A percentile compares a stretch with the other conserved stretches of the same genome.
These are phyloP conservation scores for Sorex fumeus DNA, from an alignment of 2,113 vertebrate genomes.

Conservation along the genomic window DNA sequence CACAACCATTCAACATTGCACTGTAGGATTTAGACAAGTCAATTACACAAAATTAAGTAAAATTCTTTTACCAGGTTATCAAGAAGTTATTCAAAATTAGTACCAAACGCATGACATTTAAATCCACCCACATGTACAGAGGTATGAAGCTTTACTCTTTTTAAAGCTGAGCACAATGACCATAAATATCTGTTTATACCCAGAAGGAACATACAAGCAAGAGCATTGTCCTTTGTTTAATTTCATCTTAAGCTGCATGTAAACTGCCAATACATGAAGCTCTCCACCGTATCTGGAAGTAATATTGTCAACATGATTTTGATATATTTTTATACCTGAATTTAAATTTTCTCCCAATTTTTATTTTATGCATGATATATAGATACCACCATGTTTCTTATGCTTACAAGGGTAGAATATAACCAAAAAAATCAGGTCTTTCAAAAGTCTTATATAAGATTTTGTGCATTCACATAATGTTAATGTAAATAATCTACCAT, in stretches of 20 bases:
- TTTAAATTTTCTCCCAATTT: conserved; percentile 6
- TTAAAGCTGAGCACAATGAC: conserved; percentile 48
- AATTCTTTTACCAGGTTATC: conserved; percentile 67
- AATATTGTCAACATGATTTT: conserved; percentile 68
- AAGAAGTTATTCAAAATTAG: conserved; percentile 72
- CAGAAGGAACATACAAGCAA: conserved; percentile 41
- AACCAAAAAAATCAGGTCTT: conserved; percentile 42
- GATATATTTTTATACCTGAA: conserved; percentile 49
- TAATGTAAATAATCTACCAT: conserved; percentile 23
- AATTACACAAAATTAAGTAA: not conserved
- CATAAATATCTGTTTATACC: conserved; percentile 45
- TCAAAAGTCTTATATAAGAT: not conserved
- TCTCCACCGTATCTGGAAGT: conserved; percentile 40
- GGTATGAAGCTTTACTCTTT: conserved; percentile 68
- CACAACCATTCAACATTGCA: not conserved
- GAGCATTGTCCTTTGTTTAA: conserved; percentile 21
- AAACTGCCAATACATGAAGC: conserved; percentile 31
- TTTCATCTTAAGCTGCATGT: conserved; percentile 40
- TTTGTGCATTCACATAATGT: conserved; percentile 43
- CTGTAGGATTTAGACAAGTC: not conserved
- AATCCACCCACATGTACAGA: conserved; percentile 64
- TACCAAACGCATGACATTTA: conserved; percentile 71
- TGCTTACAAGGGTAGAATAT: conserved; percentile 41
- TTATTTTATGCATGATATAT: conserved; percentile 61
- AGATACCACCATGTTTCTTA: conserved; percentile 53